A percentile compares a stretch with the other conserved stretches of the same genome.
Conservation (phyloP, 2,113 vertebrate genomes). For the Pycnonotus jocosus region DNA sequence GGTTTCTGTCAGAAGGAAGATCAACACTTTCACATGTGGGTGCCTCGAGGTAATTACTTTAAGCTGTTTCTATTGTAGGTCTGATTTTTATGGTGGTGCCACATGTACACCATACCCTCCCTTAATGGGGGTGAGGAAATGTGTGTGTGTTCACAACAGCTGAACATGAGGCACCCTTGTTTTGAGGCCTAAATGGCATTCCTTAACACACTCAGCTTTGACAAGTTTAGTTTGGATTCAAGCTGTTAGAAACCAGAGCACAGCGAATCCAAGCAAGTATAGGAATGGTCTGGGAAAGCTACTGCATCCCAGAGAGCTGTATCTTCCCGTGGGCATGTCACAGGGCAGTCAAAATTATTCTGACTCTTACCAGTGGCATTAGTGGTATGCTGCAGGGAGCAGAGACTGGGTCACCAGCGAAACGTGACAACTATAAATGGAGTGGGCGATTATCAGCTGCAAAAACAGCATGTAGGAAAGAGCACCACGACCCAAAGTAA, state of each 20-base stretch:
- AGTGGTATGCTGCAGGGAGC: not conserved
- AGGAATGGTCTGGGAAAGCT: not conserved
- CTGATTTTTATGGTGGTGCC: not conserved
- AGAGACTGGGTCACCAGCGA: not conserved
- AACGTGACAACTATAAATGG: constrained; percentile 25
- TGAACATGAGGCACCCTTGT: not conserved
- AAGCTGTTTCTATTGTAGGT: not conserved
- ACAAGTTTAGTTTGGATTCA: not conserved
- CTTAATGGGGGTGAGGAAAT: not conserved
- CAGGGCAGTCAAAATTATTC: not conserved
- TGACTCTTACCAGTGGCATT: not conserved
- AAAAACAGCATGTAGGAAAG: not conserved
- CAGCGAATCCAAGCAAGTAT: not conserved
- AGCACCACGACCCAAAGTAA: not conserved
- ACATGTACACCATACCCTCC: not conserved
- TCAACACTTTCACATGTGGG: not conserved
- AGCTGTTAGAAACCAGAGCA: not conserved
- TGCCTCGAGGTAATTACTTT: not conserved
- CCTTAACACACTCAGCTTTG: not conserved
- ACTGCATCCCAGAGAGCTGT: not conserved
- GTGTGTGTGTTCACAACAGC: not conserved
- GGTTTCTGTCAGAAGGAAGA: not conserved
- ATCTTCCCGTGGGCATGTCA: not conserved
- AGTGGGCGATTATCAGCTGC: not conserved
- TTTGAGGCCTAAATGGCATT: not conserved